These are phyloP conservation scores for Tadarida brasiliensis DNA, from an alignment of 2,797 vertebrate species.

Conservation along the genomic window DNA sequence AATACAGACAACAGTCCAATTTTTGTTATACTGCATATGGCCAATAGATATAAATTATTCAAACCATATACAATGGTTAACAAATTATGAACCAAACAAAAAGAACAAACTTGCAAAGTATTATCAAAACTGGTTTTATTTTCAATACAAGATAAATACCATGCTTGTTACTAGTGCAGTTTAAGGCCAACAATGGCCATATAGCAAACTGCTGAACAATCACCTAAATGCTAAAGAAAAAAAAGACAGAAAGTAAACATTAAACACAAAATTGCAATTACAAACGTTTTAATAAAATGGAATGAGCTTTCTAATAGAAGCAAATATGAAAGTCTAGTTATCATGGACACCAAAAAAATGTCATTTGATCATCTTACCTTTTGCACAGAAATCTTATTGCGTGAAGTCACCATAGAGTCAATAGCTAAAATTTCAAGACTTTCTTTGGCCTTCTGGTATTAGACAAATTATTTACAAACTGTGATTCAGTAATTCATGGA, in stretches of 20 bases:
- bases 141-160: constrained; percentile 89
- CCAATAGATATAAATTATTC: constrained; percentile 21
- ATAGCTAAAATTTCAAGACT: constrained; percentile 85
- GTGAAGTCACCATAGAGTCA: constrained; percentile 86
- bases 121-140: constrained; percentile 90
- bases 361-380: constrained; percentile 88
- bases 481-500: constrained; percentile 82
- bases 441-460: constrained; percentile 87
- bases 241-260: constrained; percentile 85
- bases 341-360: constrained; percentile 82
- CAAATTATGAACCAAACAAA: constrained; percentile 72
- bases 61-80: constrained; percentile 43
- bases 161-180: constrained; percentile 88
- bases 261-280: constrained; percentile 86
- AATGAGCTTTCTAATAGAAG: constrained; percentile 79
- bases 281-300: constrained; percentile 85
- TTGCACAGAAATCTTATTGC: constrained; percentile 86
- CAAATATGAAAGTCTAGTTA: constrained; percentile 80
- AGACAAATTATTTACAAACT: constrained; percentile 84
- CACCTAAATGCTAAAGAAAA: constrained; percentile 90
- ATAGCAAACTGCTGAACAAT: constrained; percentile 90
- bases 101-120: constrained; percentile 83
- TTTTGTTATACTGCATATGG: neutral
- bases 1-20: neutral
- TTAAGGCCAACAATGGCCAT: constrained; percentile 90